Evolutionary conservation across 2,113 vertebrate species (phyloP).

Genomic region (Otolemur garnettii): DNA sequence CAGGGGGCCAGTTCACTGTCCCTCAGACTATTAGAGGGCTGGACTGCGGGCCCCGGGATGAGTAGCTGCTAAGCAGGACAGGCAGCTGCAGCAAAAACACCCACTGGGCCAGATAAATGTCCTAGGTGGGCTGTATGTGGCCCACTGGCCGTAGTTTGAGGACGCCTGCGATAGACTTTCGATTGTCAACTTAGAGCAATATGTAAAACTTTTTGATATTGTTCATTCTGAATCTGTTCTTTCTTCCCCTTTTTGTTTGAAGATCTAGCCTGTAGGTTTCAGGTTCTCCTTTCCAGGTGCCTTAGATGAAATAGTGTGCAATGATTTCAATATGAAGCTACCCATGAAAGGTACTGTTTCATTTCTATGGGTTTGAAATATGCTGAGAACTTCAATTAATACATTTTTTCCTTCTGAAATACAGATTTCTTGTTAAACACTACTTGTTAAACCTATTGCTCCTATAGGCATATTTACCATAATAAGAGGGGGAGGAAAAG

Average conservation of each 20-base stretch:
- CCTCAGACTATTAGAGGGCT: too few relatives aligned
- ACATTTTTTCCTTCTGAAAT: conserved; percentile 72
- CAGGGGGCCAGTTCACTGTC: too few relatives aligned
- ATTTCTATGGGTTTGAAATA: conserved; percentile 72
- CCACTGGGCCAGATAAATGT: too few relatives aligned
- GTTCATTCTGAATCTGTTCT: background rate
- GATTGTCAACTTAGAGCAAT: background rate
- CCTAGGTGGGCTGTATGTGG: too few relatives aligned
- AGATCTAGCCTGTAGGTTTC: background rate
- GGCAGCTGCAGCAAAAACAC: too few relatives aligned
- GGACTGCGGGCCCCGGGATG: too few relatives aligned
- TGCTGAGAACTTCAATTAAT: background rate
- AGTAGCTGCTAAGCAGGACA: too few relatives aligned
- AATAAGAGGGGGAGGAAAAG: background rate
- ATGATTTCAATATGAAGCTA: background rate
- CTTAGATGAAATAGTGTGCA: conserved; percentile 11
- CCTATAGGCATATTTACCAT: conserved; percentile 10
- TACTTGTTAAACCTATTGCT: conserved; percentile 61
- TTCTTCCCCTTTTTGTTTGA: conserved; percentile 24
- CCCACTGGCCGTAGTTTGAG: too few relatives aligned
- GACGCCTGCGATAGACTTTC: background rate
- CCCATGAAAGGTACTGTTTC: background rate
- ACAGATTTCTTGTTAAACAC: conserved; percentile 55
- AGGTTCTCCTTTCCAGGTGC: conserved; percentile 50
- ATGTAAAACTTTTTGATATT: background rate